Evolutionary conservation across 2,888 invertebrate genomes (phyloP), one percentile per base, ranked within the genome.

Genomic region (Emmelina monodactyla): DNA sequence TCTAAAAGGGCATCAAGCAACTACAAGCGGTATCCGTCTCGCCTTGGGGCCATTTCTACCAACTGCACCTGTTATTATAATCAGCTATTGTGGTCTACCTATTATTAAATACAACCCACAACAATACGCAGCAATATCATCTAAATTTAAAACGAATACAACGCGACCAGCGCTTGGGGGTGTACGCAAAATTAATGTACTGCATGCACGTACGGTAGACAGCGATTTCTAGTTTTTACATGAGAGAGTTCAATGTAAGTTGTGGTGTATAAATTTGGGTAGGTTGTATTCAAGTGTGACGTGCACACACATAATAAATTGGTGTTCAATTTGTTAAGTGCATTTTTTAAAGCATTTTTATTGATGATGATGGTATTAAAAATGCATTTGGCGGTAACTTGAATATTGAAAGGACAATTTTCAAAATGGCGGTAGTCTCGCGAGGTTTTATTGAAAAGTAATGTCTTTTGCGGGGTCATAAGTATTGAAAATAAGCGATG

Each of bases 41-140:
- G 70, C 73, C 69, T 43, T 50, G 45, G 56, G 73, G 62, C 51
- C 50, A 55, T 61, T 54, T 57, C 53, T 60, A 51, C 51, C 50
- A 44, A 51, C 40, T 51, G 58, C 70, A 68, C 71, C 69, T 68
- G 68, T 60, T 65, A 69, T 67, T 63, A 62, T 61, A 63, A 62
- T 61, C 54, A 62, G 62, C 62, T 58, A 60, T 62, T 59, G 58
- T 59, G 25, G 25, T 25, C 9, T 59, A 60, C 54, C 25, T 25
- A 25, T 25, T 25, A 25, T 25, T 25, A 25, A 44, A 50, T 53
- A 54, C 51, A 49, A 49, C 43, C 43, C 46, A 42, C 14, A 33
- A 22, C 30, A 35, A 29, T 25, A 31, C 22, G 31, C 28, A 32
- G 34, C 32, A 13, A 28, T 30, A 16, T 32, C 15, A 36, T 22